Evolutionary conservation across 2,888 invertebrate species (phyloP), one percentile per base, ranked within the genome.

Genomic region (Venusia cambrica): DNA sequence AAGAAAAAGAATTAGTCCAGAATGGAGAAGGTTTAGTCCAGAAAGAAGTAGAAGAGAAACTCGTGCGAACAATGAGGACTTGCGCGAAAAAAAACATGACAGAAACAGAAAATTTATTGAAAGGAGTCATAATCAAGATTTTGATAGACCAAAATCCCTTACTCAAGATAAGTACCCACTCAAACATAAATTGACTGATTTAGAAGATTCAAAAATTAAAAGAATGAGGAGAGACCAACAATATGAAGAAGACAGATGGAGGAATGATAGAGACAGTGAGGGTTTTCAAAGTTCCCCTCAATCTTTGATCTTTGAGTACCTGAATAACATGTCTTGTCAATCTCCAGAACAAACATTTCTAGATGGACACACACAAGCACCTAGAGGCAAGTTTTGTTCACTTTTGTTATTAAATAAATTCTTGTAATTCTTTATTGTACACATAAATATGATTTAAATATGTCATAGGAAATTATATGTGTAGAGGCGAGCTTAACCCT

Each of bases 261-360:
- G 57, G 49, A 11, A 54, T 42, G 54, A 54, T 37, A 49, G 17
- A 34, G n/a, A n/a, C n/a, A n/a, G n/a, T n/a, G n/a, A n/a, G n/a
- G n/a, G n/a, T n/a, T n/a, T n/a, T n/a, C 26, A 43, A 22, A 36
- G 43, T 19, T 16, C 34, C 7, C 32, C 43, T n/a, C 39, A 43
- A 26, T 37, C 51, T 4, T 30, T 46, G 10, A 25, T 28, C 22
- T 19, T 21, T 27, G 53, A 61, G 27, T 26, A 40, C 18, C 32
- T 50, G 14, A 56, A 66, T 20, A 41, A 46, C 18, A 48, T 51
- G 9, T 69, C 74, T 28, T 80, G 80, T 31, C 76, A 75, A 48
- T 83, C 84, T 3, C 84, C 84, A 25, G 84, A 83, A 53, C 63
- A 65, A 45, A 37, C 52, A 30, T 22, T 62, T 28, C 26, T 45